A percentile compares a stretch with the other conserved stretches of the same genome.
phyloP scores from a whole-genome alignment of 2,888 invertebrate species.

The Ceriagrion tenellum region DNA sequence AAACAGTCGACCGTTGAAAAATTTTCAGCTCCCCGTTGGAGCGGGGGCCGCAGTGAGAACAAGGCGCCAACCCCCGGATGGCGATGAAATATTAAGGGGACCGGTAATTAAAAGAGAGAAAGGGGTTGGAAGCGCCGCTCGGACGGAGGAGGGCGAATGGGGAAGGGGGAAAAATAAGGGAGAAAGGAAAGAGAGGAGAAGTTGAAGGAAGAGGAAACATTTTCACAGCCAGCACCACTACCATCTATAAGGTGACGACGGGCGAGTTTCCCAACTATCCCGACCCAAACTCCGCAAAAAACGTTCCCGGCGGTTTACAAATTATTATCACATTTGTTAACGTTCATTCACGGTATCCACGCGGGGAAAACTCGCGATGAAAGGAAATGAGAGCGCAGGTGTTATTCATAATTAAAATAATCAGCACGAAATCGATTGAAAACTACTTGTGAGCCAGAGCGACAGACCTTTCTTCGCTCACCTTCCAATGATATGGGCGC shows the following conservation, averaged over 20 bases:
- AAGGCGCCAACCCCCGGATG: background rate
- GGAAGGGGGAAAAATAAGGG: background rate
- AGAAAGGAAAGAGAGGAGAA: background rate
- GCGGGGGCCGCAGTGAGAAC: background rate
- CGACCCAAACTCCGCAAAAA: background rate
- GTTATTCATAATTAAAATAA: background rate
- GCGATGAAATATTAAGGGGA: conserved; percentile 47
- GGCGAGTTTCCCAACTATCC: background rate
- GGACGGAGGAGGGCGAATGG: background rate
- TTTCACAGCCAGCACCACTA: background rate
- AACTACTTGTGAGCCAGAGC: background rate
- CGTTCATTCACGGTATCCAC: background rate
- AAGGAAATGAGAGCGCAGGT: background rate
- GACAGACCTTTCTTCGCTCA: too few species aligned
- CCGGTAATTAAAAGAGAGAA: conserved; percentile 38
- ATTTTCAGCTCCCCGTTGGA: background rate
- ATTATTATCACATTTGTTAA: background rate
- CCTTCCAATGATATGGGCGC: too few species aligned
- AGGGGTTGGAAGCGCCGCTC: background rate
- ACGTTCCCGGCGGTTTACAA: background rate
- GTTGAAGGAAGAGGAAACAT: background rate
- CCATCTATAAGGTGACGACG: background rate
- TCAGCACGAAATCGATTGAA: background rate
- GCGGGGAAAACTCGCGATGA: background rate
- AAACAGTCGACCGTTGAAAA: background rate